Percentiles rank a stretch among this genome's conserved stretches.
Conservation (phyloP, 1,140 invertebrate genomes). For the Homarus americanus region DNA sequence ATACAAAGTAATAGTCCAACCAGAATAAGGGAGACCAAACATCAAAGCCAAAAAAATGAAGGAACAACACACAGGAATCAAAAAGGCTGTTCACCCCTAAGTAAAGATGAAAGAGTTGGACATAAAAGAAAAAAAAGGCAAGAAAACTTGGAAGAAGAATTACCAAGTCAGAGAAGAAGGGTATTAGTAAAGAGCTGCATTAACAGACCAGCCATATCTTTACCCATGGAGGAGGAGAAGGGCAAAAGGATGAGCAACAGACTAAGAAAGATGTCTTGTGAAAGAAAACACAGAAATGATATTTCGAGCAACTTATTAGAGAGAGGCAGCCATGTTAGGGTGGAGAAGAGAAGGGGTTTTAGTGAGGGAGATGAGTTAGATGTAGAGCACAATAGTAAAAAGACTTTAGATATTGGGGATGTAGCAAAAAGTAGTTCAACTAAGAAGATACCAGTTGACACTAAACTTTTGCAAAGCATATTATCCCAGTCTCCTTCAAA, state of each 20-base stretch:
- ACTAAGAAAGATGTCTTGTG: not conserved
- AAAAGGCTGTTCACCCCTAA: conserved; percentile 2
- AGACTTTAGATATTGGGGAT: not conserved
- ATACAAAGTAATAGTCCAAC: conserved; percentile 20
- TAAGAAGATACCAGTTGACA: conserved; percentile 51
- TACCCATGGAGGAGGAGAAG: not conserved
- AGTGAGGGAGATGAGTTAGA: not conserved
- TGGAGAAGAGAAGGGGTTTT: not conserved
- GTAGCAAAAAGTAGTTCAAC: not conserved
- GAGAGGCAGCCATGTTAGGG: not conserved
- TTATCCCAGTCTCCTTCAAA: conserved; percentile 41
- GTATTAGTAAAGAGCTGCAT: conserved; percentile 16
- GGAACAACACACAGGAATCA: not conserved
- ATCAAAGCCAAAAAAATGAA: not conserved
- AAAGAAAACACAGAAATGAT: not conserved
- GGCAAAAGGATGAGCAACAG: not conserved
- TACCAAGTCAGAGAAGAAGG: conserved; percentile 23
- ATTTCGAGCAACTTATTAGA: not conserved
- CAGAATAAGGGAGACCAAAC: not conserved
- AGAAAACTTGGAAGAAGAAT: conserved; percentile 6
- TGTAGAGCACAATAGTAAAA: not conserved
- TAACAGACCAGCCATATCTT: not conserved
- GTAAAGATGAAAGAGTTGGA: not conserved
- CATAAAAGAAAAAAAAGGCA: not conserved
- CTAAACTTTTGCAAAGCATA: conserved; percentile 21